Percentiles rank a stretch among this genome's conserved stretches.
These are phyloP conservation scores for Psilanteris sp. DNA, from an alignment of 1,140 invertebrate genomes.

Conservation along the genomic window DNA sequence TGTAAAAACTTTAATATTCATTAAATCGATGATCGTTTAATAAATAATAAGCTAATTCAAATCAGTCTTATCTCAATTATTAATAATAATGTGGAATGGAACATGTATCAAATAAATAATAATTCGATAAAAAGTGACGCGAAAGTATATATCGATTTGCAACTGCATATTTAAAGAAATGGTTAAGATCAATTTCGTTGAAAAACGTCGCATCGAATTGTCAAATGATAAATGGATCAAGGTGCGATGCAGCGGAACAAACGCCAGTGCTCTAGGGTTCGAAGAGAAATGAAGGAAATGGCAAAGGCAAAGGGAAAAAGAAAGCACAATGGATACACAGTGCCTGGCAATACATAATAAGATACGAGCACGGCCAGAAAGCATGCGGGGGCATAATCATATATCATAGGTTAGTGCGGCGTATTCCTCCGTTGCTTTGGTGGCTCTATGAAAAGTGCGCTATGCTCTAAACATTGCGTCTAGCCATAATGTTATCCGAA, in stretches of 20 bases:
- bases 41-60: too few species aligned
- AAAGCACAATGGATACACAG: slow-evolving; percentile 46
- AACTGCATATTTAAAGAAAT: slow-evolving; percentile 33
- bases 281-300: slow-evolving; percentile 41
- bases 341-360: slow-evolving; percentile 71
- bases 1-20: too few species aligned
- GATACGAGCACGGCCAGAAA: slow-evolving; percentile 66
- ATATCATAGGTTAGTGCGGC: slow-evolving; percentile 70
- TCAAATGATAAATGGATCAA: slow-evolving; percentile 54
- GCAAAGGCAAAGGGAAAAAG: slow-evolving; percentile 35
- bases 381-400: slow-evolving; percentile 72
- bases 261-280: slow-evolving; percentile 25
- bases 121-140: slow-evolving; percentile 2
- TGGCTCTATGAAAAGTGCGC: slow-evolving; percentile 10
- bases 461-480: slow-evolving; percentile 10
- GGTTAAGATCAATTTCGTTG: slow-evolving; percentile 37
- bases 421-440: slow-evolving; percentile 47
- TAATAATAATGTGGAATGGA: too few species aligned
- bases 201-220: slow-evolving; percentile 45
- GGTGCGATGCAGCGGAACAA: slow-evolving; percentile 45
- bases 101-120: slow-evolving; percentile 20
- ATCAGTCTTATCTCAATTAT: too few species aligned
- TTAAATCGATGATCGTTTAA: too few species aligned
- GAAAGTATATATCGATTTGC: background rate
- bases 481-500: too few species aligned